Percentiles rank a stretch among this genome's conserved stretches.
Evolutionary conservation across 2,113 vertebrate species (phyloP).

Genomic region (Anarhynchus alexandrinus): DNA sequence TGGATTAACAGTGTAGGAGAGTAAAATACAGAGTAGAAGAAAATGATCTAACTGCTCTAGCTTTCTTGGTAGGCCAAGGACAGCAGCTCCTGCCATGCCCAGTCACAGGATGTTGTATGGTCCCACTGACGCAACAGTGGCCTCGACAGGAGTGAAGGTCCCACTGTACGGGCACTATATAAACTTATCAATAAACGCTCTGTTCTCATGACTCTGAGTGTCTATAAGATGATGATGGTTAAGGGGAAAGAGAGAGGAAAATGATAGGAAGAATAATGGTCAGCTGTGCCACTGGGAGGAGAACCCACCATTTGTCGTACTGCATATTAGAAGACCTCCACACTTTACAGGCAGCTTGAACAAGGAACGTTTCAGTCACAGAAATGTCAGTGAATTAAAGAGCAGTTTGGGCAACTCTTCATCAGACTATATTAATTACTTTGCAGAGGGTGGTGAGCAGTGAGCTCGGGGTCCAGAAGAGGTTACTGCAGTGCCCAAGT

Average conservation of each 20-base stretch:
- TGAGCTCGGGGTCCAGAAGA: background rate
- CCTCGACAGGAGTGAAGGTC: background rate
- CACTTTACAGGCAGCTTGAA: background rate
- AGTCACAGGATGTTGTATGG: rapidly evolving
- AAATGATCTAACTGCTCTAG: background rate
- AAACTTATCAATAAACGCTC: background rate
- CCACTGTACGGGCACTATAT: background rate
- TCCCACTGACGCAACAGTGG: background rate
- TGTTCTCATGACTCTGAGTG: background rate
- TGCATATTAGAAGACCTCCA: background rate
- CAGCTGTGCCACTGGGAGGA: background rate
- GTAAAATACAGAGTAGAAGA: background rate
- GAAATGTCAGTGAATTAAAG: background rate
- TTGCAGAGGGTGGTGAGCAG: background rate
- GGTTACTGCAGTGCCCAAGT: background rate
- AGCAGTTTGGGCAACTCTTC: background rate
- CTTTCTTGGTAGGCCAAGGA: background rate
- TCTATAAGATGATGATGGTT: background rate
- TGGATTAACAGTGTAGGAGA: background rate
- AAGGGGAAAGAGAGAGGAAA: background rate
- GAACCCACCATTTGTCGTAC: background rate
- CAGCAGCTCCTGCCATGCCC: background rate
- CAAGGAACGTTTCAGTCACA: background rate
- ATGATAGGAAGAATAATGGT: background rate
- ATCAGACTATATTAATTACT: background rate